phyloP scores from a whole-genome alignment of 2,797 vertebrate species.

The Microchirus variegatus region DNA sequence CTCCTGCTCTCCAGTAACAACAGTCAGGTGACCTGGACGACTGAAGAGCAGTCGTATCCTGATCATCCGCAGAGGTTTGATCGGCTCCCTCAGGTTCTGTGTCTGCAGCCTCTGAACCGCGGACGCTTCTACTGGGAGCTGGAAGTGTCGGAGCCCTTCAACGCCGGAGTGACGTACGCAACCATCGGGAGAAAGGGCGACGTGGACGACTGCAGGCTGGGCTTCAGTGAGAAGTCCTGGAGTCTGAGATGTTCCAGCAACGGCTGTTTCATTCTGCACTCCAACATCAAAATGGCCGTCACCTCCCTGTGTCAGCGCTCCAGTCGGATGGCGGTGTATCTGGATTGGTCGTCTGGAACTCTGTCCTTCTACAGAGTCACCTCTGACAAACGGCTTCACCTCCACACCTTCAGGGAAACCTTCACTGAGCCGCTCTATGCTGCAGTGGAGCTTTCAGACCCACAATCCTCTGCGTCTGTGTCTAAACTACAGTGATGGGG shows the following conservation, averaged over 20 bases:
- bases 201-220: neutral
- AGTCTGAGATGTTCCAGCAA: slow-evolving; percentile 16
- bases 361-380: slow-evolving; percentile 56
- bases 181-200: neutral
- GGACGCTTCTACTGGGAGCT: slow-evolving; percentile 54
- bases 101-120: slow-evolving; percentile 30
- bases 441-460: slow-evolving; percentile 12
- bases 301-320: slow-evolving; percentile 4
- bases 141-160: neutral
- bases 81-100: slow-evolving; percentile 15
- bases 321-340: slow-evolving; percentile 37
- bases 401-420: slow-evolving; percentile 14
- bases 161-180: slow-evolving; percentile 26
- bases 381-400: slow-evolving; percentile 8
- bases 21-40: slow-evolving; percentile 39
- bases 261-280: neutral
- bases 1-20: slow-evolving; percentile 42
- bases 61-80: slow-evolving; percentile 7
- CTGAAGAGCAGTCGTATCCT: neutral
- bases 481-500: neutral
- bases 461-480: slow-evolving; percentile 12
- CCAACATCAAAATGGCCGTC: rapidly evolving
- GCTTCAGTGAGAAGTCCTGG: slow-evolving; percentile 39
- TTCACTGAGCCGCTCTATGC: slow-evolving; percentile 24
- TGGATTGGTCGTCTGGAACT: slow-evolving; percentile 31